Evolutionary conservation across 2,113 vertebrate species (phyloP), one percentile per base, ranked within the genome.

Genomic region (Hippocampus guttulatus): DNA sequence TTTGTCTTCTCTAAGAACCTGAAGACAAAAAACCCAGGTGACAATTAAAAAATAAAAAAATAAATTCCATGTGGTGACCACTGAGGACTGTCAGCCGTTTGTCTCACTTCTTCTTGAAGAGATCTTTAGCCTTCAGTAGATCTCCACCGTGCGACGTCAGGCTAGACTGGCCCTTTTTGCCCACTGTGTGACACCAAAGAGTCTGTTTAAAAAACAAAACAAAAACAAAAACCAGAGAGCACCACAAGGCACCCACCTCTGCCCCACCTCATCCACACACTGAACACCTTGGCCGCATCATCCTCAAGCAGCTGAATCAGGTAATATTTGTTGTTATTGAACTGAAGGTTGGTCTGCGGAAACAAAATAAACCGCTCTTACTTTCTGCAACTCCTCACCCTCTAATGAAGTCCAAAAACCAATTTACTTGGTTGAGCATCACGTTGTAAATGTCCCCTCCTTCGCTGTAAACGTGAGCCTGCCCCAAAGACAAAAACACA

Each of bases 321-420:
- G 87, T 96, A 97, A 70, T 92, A 97, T 73, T 97, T 97, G 82
- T 97, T 97, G 90, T 96, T 96, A 89, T 97, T 97, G 75, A 93
- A 94, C 78, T 96, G 94, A 54, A 97, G 88, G 70, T 96, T 96
- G 40, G 95, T 96, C 95, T 97, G 81, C 3, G 61, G 54, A 70
- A 75, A 1, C 25, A 80, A 61, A 3, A 38, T 8, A 16, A 27
- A 41, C 9, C 2, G 54, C 57, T 20, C 23, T 3, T 43, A 21
- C 25, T 40, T n/a, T 33, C 18, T 27, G 45, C n/a, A 65, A 38
- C 10, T 51, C 8, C 30, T 14, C 12, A 49, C 11, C n/a, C 9
- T 11, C 64, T 2, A 68, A 68, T 38, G 4, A 33, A 11, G 16
- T n/a, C 18, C 27, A 8, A 6, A 18, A 54, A n/a, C 21, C 21